Evolutionary conservation across 1,140 invertebrate species (phyloP).

Genomic region (Prorops nasuta): DNA sequence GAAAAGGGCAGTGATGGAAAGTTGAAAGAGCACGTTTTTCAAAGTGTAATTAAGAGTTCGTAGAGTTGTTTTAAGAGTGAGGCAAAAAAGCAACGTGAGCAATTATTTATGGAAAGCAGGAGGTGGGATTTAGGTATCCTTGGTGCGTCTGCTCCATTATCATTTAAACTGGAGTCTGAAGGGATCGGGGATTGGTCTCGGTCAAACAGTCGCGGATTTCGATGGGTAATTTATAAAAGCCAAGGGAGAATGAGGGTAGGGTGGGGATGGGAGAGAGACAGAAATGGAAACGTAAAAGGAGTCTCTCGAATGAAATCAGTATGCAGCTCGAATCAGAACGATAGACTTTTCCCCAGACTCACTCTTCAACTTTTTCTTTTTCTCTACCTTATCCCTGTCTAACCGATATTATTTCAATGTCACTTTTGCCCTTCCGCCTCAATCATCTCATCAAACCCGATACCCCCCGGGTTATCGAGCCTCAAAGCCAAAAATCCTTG

Average conservation of each 20-base stretch:
- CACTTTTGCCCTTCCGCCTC: no score
- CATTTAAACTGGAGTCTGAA: conserved; percentile 28
- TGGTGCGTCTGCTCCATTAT: conserved; percentile 23
- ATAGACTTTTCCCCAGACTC: conserved; percentile 23
- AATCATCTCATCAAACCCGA: no score
- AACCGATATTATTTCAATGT: no score
- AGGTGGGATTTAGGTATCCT: conserved; percentile 29
- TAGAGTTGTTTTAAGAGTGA: background rate
- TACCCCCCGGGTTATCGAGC: no score
- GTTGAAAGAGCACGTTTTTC: no score
- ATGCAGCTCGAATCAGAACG: conserved; percentile 27
- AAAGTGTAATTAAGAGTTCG: background rate
- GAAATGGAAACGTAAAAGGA: conserved; percentile 6
- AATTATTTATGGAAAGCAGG: conserved; percentile 34
- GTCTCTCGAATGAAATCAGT: conserved; percentile 20
- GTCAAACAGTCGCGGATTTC: conserved; percentile 12
- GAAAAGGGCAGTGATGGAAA: no score
- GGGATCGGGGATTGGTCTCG: conserved; percentile 9
- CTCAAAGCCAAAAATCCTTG: no score
- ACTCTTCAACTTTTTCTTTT: conserved; percentile 3
- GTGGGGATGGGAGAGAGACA: background rate
- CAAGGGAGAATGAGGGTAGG: background rate
- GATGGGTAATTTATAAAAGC: conserved; percentile 13
- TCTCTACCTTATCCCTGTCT: background rate
- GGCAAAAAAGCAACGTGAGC: conserved; percentile 4